Percentiles rank a stretch among this genome's conserved stretches.
phyloP scores from a whole-genome alignment of 2,113 vertebrate genomes.

The Tautogolabrus adspersus region DNA sequence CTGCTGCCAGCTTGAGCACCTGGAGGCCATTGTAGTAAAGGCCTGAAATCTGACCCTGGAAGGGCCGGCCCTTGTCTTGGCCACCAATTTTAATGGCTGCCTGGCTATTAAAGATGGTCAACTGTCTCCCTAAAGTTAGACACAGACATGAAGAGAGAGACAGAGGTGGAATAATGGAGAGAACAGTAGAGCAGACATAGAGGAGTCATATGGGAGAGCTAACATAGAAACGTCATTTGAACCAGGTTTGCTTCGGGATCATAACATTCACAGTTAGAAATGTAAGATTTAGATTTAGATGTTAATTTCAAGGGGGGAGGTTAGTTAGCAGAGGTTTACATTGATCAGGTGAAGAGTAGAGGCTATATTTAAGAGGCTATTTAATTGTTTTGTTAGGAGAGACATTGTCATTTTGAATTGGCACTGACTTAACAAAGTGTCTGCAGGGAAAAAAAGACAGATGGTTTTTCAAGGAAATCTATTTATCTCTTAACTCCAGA shows the following conservation, averaged over 20 bases:
- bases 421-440: constrained; percentile 36
- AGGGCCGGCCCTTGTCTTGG: constrained; percentile 90
- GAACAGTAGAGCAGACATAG: constrained; percentile 52
- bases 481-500: constrained; percentile 47
- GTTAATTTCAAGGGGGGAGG: constrained; percentile 42
- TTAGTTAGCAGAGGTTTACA: constrained; percentile 45
- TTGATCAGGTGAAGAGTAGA: constrained; percentile 29
- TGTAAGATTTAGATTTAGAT: constrained; percentile 48
- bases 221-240: constrained; percentile 40
- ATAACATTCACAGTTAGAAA: constrained; percentile 27
- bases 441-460: constrained; percentile 20
- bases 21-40: constrained; percentile 97
- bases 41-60: constrained; percentile 96
- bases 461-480: constrained; percentile 35
- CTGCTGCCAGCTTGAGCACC: constrained; percentile 93
- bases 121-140: constrained; percentile 89
- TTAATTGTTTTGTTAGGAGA: constrained; percentile 48
- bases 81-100: constrained; percentile 95
- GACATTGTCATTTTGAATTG: constrained; percentile 37
- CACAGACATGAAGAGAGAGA: constrained; percentile 54
- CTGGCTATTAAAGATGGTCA: constrained; percentile 98
- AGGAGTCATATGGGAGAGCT: constrained; percentile 43
- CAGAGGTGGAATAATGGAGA: constrained; percentile 49
- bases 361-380: constrained; percentile 64
- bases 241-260: constrained; percentile 51